Base-by-base conservation (phyloP, 53 echinoderm and acorn worm genomes). In the Holothuria leucospilota region DNA sequence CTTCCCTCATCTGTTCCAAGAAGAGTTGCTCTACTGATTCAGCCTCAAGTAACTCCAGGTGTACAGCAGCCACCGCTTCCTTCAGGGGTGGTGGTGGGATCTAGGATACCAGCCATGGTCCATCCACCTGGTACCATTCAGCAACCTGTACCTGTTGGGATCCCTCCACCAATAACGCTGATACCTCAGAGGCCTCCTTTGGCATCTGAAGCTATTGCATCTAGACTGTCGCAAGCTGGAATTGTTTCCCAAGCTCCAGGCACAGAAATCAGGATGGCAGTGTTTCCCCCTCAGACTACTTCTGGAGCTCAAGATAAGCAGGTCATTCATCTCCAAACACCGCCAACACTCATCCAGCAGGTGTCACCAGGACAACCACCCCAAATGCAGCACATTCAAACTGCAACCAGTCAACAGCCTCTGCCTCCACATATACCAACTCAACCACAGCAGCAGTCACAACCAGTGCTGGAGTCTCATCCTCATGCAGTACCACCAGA, bases 401-500 rank as follows among this genome's bases (percentile, higher is more conserved):
- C 16, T 56, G n/a, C 75, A 13, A 62, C 30, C 56, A n/a, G 52
- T 26, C 85, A 59, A 52, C 85, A 41, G 29, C 70, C 69, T 51
- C 70, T 56, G 21, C 85, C 23, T 16, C 28, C 56, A 25, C 51
- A 56, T 16, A 16, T 75, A 2, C 53, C 39, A 20, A 52, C 26
- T 51, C 24, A 52, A 23, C 75, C 75, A 6, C 25, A 46, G 40
- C 72, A 72, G 72, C 72, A 72, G 41, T 13, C 42, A 5, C 51
- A 75, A 26, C n/a, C 75, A 49, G 75, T 49, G 38, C n/a, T 75
- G 51, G 75, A 75, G 6, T 15, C 56, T 56, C 38, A 84, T 51
- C 67, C 46, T 41, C 88, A 88, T 56, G 82, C 39, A 13, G 71
- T 60, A 73, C 63, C 74, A 28, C 63, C 62, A 16, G 28, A 53